Evolutionary conservation across 2,113 vertebrate species (phyloP), one percentile per base, ranked within the genome.

Genomic region (Dasyornis broadbenti): DNA sequence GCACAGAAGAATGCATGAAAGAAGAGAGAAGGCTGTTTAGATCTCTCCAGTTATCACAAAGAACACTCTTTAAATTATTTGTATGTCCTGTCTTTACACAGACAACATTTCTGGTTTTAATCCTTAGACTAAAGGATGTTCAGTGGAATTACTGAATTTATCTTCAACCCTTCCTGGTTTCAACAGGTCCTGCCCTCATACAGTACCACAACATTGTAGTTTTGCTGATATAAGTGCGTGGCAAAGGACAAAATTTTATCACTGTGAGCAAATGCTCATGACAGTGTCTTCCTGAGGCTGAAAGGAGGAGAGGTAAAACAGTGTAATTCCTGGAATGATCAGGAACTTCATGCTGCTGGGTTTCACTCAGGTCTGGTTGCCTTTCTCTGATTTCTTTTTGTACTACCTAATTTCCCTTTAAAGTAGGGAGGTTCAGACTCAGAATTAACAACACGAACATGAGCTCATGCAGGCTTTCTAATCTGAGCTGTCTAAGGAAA

Each of bases 401-500:
- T 85, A 86, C 66, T 95, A 65, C 77, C 85, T 66, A 95, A 94
- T 95, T 95, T 89, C 81, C 95, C 96, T 97, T 97, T 95, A 97
- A 96, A 97, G 94, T 88, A 94, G 81, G 71, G 59, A 92, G 81
- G 64, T 95, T 96, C 83, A 96, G 93, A 59, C 50, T 94, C 79
- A 93, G 91, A 97, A 96, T 94, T 83, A 92, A 88, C 90, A 94
- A 61, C 88, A 95, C 94, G 95, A 95, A 71, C 92, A 95, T 93
- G 93, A 98, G 91, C 94, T 98, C 97, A 95, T 94, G 90, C 94
- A 96, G 96, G 94, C 94, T 97, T 97, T 95, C 97, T 98, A 98
- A 97, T 98, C 97, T 97, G 81, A 95, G 82, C 93, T 97, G 96
- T 97, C 96, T 97, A 83, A 97, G 96, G 97, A 98, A 97, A 97